Evolutionary conservation across 1,140 invertebrate genomes (phyloP), one percentile per base, ranked within the genome.

Genomic region (Drosophila navojoa): DNA sequence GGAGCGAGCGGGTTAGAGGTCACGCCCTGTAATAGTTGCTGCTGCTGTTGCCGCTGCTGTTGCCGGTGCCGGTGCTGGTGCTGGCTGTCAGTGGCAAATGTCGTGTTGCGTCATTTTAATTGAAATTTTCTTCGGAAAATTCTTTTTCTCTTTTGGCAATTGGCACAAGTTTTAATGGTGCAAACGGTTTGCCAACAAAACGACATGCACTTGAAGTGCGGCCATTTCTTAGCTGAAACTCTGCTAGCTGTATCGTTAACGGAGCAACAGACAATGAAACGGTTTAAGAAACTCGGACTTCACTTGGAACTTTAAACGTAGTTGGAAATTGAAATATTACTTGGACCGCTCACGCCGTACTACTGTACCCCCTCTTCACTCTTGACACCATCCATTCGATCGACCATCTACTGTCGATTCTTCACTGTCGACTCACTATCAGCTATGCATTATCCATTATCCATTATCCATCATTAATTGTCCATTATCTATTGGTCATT

Each of bases 101-200:
- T 59, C 50, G 64, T 57, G 50, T 69, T 62, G 53, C 53, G 59
- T 70, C 68, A 74, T 63, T 70, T 62, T 49, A 70, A 74, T 70
- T 60, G 64, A 68, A 68, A 68, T 68, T 45, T 68, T 59, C 64
- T 60, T 52, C 42, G 44, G 59, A 68, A 68, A 55, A 45, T 64
- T 32, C 44, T 64, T 64, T 53, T 32, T 64, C 42, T 40, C 35
- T 45, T 40, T 16, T 58, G 40, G 49, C 32, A 64, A 64, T 32
- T 64, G 49, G 49, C 50, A 27, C 61, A 64, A 64, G 52, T 55
- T 35, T 54, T 64, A 61, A 59, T 59, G 57, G 42, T 47, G 40
- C 25, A 29, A 59, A 47, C 57, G 10, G 42, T 59, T 59, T 35
- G 27, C 29, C 44, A 49, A 49, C 58, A 49, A 25, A 49, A 38